phyloP scores from a whole-genome alignment of 2,113 vertebrate species.

The Antechinus stuartii region DNA sequence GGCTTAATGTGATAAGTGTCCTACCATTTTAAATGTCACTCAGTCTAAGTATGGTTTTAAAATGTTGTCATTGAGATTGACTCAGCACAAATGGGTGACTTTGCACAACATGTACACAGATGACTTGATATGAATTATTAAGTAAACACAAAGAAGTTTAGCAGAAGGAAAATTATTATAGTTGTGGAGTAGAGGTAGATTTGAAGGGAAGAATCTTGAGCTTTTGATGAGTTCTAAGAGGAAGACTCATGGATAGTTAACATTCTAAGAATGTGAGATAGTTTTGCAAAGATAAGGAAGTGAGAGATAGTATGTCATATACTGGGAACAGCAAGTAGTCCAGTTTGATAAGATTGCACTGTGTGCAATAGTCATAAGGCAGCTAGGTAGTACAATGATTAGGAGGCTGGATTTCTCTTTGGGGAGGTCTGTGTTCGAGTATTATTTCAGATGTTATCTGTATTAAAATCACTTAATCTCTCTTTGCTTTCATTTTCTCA shows the following conservation, averaged over 20 bases:
- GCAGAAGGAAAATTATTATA: neutral
- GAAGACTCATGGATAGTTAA: neutral
- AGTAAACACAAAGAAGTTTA: neutral
- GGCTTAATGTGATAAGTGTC: neutral
- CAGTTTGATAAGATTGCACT: neutral
- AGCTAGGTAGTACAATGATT: neutral
- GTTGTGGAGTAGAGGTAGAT: neutral
- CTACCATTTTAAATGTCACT: neutral
- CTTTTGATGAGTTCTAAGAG: neutral
- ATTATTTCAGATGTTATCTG: neutral
- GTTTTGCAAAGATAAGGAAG: neutral
- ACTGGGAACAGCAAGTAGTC: neutral
- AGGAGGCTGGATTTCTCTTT: neutral
- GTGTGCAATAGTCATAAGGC: neutral
- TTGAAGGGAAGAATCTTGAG: neutral
- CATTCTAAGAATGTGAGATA: neutral
- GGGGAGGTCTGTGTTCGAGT: neutral
- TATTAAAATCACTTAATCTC: conserved; percentile 18
- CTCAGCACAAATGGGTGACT: neutral
- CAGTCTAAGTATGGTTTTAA: neutral
- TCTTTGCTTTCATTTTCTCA: conserved; percentile 11
- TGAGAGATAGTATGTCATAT: neutral
- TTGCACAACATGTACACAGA: neutral
- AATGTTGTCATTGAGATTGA: neutral
- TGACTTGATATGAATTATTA: neutral